phyloP scores from a whole-genome alignment of 2,797 vertebrate genomes.

The Champsocephalus esox region DNA sequence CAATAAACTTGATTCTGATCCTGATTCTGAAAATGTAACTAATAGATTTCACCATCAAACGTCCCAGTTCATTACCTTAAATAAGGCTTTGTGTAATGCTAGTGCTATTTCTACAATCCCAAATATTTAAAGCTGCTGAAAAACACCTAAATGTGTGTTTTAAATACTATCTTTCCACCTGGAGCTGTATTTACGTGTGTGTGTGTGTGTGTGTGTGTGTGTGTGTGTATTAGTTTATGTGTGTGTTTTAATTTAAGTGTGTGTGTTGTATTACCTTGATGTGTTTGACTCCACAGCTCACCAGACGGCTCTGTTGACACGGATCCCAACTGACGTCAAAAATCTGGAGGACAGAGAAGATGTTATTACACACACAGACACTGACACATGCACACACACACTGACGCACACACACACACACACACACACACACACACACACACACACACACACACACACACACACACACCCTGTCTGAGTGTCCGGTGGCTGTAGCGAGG shows the following conservation, averaged over 20 bases:
- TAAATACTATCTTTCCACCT: too few species aligned
- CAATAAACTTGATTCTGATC: too few species aligned
- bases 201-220: slow-evolving; percentile 6
- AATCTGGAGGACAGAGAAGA: slow-evolving; percentile 84
- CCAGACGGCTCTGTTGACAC: slow-evolving; percentile 90
- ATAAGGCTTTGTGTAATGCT: too few species aligned
- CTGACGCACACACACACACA: too few species aligned
- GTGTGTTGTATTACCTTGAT: slow-evolving; percentile 90
- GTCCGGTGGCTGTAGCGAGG: slow-evolving; percentile 93
- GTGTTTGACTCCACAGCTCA: slow-evolving; percentile 98
- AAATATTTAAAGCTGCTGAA: too few species aligned
- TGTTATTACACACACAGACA: neutral
- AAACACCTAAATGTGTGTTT: too few species aligned
- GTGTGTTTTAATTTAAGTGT: slow-evolving; percentile 1
- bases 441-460: neutral
- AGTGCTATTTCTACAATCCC: too few species aligned
- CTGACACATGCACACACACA: too few species aligned
- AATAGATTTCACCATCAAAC: too few species aligned
- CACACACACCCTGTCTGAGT: slow-evolving; percentile 92
- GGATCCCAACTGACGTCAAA: slow-evolving; percentile 98
- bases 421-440: neutral
- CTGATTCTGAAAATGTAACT: too few species aligned
- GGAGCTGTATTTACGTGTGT: neutral
- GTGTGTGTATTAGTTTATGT: neutral
- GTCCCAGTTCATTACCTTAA: too few species aligned